Evolutionary conservation across 1,140 invertebrate genomes (phyloP), one percentile per base, ranked within the genome.

Genomic region (Pemphigus obesinymphae): DNA sequence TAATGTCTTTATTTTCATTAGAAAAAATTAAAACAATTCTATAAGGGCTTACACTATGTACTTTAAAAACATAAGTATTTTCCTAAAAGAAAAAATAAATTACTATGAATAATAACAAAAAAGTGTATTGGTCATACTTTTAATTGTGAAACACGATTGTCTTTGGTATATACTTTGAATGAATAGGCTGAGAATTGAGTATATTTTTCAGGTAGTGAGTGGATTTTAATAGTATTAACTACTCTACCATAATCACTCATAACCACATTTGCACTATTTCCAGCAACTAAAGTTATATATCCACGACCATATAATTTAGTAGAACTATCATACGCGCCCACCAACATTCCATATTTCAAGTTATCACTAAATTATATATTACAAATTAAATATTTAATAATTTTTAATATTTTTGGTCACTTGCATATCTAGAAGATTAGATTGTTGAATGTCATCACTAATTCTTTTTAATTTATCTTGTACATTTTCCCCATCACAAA

Each of bases 211-310:
- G 76, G 76, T 10, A 80, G 26, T n/a, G 1, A 23, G 45, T n/a
- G 26, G 29, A 80, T 20, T 40, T 17, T 45, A 2, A 7, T 45
- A 29, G 76, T 61, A 80, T 80, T 80, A 29, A 80, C 63, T 80
- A 58, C 55, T 80, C 37, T 63, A 40, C 76, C 76, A 63, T 43
- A 80, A 58, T 80, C 76, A 43, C 76, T 40, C 31, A 80, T 10
- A 40, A 37, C 55, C 2, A 80, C 55, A 80, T 80, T 80, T 13
- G 34, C 55, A 43, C n/a, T 61, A 40, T 80, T 80, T 29, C 76
- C 76, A 80, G 53, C 55, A 26, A 80, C 37, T 7, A 80, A 80
- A 29, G 40, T 61, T 17, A 80, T 53, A 80, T 80, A 80, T 17
- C 76, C 76, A 29, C 76, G 76, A 29, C 50, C 76, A 63, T 61